Evolutionary conservation across 2,888 invertebrate species (phyloP).

Genomic region (Catocala nupta): DNA sequence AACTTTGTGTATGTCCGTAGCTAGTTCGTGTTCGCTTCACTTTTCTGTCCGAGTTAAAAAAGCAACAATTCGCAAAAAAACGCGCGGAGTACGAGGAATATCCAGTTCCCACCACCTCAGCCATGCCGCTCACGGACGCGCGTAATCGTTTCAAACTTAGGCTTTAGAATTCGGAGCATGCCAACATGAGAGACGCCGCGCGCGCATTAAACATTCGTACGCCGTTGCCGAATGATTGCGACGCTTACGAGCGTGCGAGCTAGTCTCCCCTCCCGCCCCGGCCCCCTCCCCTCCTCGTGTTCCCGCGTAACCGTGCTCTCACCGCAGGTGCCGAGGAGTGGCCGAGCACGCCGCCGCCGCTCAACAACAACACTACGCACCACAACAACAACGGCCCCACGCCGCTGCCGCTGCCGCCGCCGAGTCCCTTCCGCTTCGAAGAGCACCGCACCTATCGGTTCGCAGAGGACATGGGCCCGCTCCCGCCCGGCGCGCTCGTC

Average conservation of each 20-base stretch:
- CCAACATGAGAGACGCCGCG: constrained; percentile 70
- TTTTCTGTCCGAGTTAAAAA: constrained; percentile 59
- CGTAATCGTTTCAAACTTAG: constrained; percentile 72
- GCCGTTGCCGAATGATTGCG: constrained; percentile 62
- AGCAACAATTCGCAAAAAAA: constrained; percentile 49
- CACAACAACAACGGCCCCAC: constrained; percentile 86
- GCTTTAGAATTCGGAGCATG: constrained; percentile 68
- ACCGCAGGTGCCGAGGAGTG: constrained; percentile 85
- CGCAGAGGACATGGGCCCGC: constrained; percentile 92
- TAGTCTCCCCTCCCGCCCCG: constrained; percentile 55
- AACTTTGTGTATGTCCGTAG: constrained; percentile 70
- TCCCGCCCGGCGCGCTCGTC: constrained; percentile 93
- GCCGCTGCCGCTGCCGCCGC: constrained; percentile 83
- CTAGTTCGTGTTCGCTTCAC: constrained; percentile 81
- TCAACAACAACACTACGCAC: constrained; percentile 86
- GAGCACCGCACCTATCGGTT: constrained; percentile 94
- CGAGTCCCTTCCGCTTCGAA: constrained; percentile 92
- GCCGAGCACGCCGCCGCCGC: constrained; percentile 83
- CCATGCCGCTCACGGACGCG: constrained; percentile 78
- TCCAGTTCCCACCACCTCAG: constrained; percentile 74
- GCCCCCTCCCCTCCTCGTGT: constrained; percentile 90
- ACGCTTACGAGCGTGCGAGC: constrained; percentile 72
- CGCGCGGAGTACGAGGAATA: constrained; percentile 75
- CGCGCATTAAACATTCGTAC: constrained; percentile 67
- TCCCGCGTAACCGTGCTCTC: constrained; percentile 89